Base-by-base conservation (phyloP, 2,888 invertebrate genomes). In the Automeris io region DNA sequence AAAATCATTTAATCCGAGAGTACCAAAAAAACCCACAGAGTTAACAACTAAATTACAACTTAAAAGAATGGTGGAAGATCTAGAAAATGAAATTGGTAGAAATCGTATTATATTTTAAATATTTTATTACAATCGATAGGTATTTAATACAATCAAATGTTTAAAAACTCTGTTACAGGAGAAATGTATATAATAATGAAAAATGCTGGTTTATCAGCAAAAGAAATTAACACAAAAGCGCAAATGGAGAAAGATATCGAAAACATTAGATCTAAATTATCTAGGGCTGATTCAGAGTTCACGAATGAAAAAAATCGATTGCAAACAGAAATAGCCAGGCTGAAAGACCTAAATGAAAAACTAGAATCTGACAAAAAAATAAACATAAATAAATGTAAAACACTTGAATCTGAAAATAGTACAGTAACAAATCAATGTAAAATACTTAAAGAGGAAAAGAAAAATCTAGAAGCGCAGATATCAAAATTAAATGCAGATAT, bases 31-130 rank as follows among this genome's bases (percentile, higher is more conserved):
- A 58, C 88, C 91, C 5, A 92, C 92, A 5, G 94, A 94, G 58
- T 75, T 90, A 35, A 91, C 91, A 18, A 90, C 92, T 1, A 93
- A 92, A 74, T 65, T 91, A 33, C 92, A 92, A 71, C 77, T 95
- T 57, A 94, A 92, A 54, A 94, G 91, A 58, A 94, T 95, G 91
- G 91, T 96, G 2, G 92, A 93, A 41, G 96, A 97, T 48, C 83
- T 96, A 51, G 96, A 96, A 76, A 93, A 90, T 61, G 96, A 97
- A 88, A 92, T 96, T 49, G 91, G 92, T 91, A 76, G 67, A 34
- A 19, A 34, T 25, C 12, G 16, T 26, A 16, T 35, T 6, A 16
- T 18, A 18, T 33, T 21, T 22, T 12, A 23, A 7, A 5, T 16
- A 1, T 22, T 16, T 21, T 22, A 13, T 21, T 32, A 16, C 13